Evolutionary conservation across 2,113 vertebrate genomes (phyloP).

Genomic region (Rousettus leschenaultii): DNA sequence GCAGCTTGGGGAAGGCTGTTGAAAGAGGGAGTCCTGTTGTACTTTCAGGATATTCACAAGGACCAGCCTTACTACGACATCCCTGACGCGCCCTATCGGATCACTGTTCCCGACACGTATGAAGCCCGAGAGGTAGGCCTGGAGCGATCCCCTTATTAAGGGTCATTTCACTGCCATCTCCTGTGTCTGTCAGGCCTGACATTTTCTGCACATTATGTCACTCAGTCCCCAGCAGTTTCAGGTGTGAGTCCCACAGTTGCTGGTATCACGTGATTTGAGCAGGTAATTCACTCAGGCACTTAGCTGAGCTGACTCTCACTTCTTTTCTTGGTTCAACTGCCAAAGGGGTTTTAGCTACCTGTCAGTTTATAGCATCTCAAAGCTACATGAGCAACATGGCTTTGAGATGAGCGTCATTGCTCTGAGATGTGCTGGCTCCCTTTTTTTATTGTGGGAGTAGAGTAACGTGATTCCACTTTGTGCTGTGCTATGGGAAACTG

Average conservation of each 20-base stretch:
- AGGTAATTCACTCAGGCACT: background rate
- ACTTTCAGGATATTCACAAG: slow-evolving; percentile 95
- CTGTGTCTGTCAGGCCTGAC: background rate
- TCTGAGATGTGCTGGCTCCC: background rate
- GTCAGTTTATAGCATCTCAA: background rate
- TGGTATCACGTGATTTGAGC: background rate
- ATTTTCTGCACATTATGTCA: background rate
- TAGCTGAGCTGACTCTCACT: background rate
- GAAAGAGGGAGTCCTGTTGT: background rate
- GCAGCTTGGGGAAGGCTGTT: background rate
- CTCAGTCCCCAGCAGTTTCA: background rate
- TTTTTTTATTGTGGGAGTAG: background rate
- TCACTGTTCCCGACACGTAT: slow-evolving; percentile 96
- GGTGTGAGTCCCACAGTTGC: too few relatives aligned
- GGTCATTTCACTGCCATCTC: background rate
- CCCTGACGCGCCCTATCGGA: slow-evolving; percentile 93
- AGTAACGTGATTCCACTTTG: background rate
- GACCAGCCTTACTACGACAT: slow-evolving; percentile 97
- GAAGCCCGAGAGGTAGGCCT: slow-evolving; percentile 92
- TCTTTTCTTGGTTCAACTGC: background rate
- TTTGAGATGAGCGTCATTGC: background rate
- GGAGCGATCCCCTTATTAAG: background rate
- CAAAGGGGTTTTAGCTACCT: background rate
- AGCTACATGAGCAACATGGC: background rate
- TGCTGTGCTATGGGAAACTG: background rate